Percentiles rank a stretch among this genome's conserved stretches.
Evolutionary conservation across 64 coral and sea anemone genomes (phyloP).

Genomic region (Porites lutea): DNA sequence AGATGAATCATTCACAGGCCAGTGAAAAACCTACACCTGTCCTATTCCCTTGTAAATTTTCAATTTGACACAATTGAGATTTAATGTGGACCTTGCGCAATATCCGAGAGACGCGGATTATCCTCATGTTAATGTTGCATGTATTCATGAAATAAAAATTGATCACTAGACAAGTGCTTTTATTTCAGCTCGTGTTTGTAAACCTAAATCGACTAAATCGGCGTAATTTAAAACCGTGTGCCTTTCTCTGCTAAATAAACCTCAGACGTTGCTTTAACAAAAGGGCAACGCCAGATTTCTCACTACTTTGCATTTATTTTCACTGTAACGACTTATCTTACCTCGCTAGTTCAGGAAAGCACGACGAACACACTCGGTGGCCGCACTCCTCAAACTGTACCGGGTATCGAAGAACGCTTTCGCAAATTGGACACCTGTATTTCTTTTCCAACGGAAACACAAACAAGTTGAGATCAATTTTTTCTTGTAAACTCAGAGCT

Average conservation of each 20-base stretch:
- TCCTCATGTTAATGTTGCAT: not conserved
- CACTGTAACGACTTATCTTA: not conserved
- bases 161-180: not conserved
- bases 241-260: not conserved
- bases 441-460: slow-evolving; percentile 90
- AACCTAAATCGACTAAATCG: not conserved
- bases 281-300: not conserved
- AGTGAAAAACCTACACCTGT: not conserved
- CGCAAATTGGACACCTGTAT: slow-evolving; percentile 86
- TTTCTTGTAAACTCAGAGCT: slow-evolving; percentile 41
- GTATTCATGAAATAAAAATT: not conserved
- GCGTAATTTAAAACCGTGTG: not conserved
- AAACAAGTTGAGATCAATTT: slow-evolving; percentile 59
- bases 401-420: slow-evolving; percentile 81
- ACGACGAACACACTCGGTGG: slow-evolving; percentile 82
- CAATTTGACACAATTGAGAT: not conserved
- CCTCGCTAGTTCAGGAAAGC: slow-evolving; percentile 68
- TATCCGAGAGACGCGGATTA: not conserved
- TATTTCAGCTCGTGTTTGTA: not conserved
- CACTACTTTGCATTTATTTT: not conserved
- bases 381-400: slow-evolving; percentile 80
- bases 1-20: not conserved
- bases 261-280: not conserved
- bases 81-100: not conserved
- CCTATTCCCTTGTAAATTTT: not conserved